phyloP scores from a whole-genome alignment of 1,140 invertebrate species.

The Trichonephila clavata region DNA sequence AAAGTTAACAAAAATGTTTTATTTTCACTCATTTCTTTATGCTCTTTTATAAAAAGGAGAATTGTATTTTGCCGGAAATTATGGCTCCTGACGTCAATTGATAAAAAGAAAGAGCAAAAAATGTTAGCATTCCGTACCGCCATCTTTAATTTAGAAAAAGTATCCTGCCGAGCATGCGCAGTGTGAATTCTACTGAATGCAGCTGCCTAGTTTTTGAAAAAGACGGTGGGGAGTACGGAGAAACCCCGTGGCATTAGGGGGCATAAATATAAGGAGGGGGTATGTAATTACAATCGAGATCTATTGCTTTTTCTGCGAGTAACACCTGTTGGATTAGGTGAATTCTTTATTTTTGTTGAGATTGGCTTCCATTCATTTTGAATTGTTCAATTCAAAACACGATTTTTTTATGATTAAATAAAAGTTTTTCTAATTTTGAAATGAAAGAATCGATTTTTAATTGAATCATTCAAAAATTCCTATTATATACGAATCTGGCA shows the following conservation, averaged over 20 bases:
- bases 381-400: neutral
- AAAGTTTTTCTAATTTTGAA: no score
- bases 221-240: neutral
- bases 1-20: constrained; percentile 24
- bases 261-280: neutral
- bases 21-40: neutral
- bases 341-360: neutral
- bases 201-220: neutral
- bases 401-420: neutral
- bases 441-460: no score
- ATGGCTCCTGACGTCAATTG: neutral
- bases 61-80: constrained; percentile 26
- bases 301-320: neutral
- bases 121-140: neutral
- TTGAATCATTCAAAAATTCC: no score
- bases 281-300: neutral
- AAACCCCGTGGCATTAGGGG: neutral
- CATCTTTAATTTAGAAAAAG: constrained; percentile 32
- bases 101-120: neutral
- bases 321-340: constrained; percentile 14
- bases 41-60: neutral
- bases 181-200: neutral
- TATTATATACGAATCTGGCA: no score
- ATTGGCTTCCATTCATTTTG: neutral
- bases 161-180: constrained; percentile 10